Conservation (phyloP, 2,797 vertebrate genomes). For the Pipistrellus pipistrellus region DNA sequence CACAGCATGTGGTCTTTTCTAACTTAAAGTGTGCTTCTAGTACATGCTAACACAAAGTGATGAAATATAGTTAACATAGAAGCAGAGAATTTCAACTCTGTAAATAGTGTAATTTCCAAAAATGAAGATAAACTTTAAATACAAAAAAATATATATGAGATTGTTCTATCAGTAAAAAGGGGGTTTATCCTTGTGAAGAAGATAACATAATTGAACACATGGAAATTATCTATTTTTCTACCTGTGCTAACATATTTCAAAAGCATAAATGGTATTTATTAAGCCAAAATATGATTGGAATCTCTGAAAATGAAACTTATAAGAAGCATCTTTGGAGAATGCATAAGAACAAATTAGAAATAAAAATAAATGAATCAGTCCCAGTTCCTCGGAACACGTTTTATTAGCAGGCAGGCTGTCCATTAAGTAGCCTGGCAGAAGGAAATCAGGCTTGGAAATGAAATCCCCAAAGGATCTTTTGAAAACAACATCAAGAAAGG, state of each 20-base stretch:
- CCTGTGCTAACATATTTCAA: not conserved
- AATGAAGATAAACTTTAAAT: not conserved
- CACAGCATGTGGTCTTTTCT: not conserved
- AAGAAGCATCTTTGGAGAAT: not conserved
- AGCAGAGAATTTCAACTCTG: not conserved
- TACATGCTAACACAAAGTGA: not conserved
- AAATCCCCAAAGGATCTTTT: not conserved
- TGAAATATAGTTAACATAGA: not conserved
- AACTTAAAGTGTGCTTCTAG: conserved; percentile 12
- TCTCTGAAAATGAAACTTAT: conserved; percentile 53
- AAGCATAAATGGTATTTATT: not conserved
- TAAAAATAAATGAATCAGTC: not conserved
- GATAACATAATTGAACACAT: not conserved
- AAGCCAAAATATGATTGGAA: not conserved
- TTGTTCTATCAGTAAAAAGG: not conserved
- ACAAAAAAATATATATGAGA: not conserved
- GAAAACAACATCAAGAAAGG: conserved; percentile 3
- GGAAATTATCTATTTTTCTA: not conserved
- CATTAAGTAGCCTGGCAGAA: conserved; percentile 37
- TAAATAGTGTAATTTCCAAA: not conserved
- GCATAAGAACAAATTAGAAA: not conserved
- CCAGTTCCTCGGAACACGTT: not conserved
- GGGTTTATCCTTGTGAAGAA: not conserved
- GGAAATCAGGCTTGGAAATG: not conserved
- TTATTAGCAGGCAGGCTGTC: conserved; percentile 14